phyloP scores from a whole-genome alignment of 2,113 vertebrate genomes.

The Myotis davidii region DNA sequence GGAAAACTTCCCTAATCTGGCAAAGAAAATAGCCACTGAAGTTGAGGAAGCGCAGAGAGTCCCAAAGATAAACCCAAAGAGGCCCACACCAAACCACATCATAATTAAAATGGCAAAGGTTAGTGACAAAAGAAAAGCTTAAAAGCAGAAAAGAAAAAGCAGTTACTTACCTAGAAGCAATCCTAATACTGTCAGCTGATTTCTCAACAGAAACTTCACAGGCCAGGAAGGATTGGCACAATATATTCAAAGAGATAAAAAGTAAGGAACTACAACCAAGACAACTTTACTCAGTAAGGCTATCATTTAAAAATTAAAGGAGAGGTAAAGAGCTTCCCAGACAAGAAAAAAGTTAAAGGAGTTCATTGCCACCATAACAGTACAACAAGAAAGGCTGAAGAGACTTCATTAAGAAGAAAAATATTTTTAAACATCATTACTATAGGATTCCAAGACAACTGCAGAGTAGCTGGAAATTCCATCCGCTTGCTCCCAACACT shows the following conservation, averaged over 20 bases:
- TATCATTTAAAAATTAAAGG: neutral
- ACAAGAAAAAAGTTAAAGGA: neutral
- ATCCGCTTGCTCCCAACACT: neutral
- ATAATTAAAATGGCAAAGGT: neutral
- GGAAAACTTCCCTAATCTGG: neutral
- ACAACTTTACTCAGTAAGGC: neutral
- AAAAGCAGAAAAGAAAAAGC: neutral
- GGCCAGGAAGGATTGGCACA: neutral
- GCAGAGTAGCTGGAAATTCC: neutral
- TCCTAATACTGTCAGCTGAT: neutral
- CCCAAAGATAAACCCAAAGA: neutral
- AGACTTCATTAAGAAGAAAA: neutral
- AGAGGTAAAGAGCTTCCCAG: neutral
- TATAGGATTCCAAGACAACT: neutral
- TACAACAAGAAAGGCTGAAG: neutral
- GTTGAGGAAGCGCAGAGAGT: neutral
- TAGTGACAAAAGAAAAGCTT: neutral
- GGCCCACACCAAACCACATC: neutral
- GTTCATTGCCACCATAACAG: neutral
- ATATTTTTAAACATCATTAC: neutral
- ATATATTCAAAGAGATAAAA: neutral
- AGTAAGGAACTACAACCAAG: neutral
- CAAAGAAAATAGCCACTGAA: neutral
- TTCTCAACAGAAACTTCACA: neutral
- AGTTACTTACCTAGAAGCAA: neutral